Conservation (phyloP, 2,888 invertebrate genomes). For the Brachynemurus nebulosus region DNA sequence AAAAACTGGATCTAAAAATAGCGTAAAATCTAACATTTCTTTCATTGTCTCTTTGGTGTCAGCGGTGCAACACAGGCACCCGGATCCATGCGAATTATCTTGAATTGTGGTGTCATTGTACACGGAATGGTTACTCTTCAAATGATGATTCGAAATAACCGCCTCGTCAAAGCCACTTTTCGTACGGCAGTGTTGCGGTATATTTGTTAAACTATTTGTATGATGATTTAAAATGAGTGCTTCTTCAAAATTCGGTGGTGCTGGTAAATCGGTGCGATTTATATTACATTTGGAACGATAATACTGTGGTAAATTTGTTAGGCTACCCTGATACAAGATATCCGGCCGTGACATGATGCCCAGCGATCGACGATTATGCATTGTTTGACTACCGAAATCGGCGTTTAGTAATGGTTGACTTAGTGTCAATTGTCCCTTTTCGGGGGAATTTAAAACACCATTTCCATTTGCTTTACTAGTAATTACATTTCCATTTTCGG, state of each 20-base stretch:
- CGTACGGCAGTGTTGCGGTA: background rate
- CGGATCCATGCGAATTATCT: background rate
- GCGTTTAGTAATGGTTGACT: constrained; percentile 53
- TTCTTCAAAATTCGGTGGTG: no score
- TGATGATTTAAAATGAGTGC: no score
- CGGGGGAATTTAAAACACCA: constrained; percentile 19
- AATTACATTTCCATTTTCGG: background rate
- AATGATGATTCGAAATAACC: no score
- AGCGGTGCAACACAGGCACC: constrained; percentile 49
- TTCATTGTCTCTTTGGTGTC: constrained; percentile 57
- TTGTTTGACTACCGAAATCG: constrained; percentile 32
- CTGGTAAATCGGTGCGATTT: background rate
- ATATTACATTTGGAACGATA: constrained; percentile 15
- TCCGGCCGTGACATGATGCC: constrained; percentile 78
- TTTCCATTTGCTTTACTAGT: background rate
- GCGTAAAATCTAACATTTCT: constrained; percentile 73
- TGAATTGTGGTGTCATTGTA: background rate
- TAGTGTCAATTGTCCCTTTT: constrained; percentile 42
- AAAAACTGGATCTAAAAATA: constrained; percentile 76
- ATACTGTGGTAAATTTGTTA: constrained; percentile 32
- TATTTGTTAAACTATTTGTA: no score
- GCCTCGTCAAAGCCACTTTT: no score
- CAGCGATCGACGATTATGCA: constrained; percentile 25
- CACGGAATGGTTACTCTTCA: background rate
- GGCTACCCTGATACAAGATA: constrained; percentile 75